These are phyloP conservation scores for Agapostemon virescens DNA, from an alignment of 2,888 invertebrate species.

Conservation along the genomic window DNA sequence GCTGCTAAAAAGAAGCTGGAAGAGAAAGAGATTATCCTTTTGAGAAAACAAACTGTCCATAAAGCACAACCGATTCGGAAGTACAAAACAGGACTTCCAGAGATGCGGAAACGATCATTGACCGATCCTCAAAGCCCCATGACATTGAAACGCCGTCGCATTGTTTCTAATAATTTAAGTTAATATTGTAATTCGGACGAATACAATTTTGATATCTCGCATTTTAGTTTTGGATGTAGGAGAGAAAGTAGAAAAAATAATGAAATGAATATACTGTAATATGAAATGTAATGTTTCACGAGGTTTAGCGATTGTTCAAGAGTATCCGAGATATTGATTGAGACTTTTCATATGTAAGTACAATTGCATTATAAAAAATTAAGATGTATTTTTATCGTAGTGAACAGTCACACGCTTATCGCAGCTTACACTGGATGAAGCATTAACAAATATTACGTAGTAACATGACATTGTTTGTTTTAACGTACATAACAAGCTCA, in stretches of 20 bases:
- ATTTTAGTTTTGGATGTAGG: background rate
- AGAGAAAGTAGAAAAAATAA: background rate
- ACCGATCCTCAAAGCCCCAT: constrained; percentile 57
- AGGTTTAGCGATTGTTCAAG: background rate
- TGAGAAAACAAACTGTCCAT: constrained; percentile 60
- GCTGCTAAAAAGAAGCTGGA: constrained; percentile 51
- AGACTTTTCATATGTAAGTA: background rate
- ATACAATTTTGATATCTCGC: background rate
- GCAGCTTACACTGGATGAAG: constrained; percentile 22
- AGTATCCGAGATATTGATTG: background rate
- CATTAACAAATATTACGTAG: constrained; percentile 29
- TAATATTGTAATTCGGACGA: background rate
- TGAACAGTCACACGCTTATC: constrained; percentile 25
- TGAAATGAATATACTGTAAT: no score
- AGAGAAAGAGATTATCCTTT: constrained; percentile 48
- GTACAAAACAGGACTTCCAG: constrained; percentile 51
- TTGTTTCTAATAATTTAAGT: background rate
- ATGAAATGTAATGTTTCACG: background rate
- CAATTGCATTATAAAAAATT: constrained; percentile 13
- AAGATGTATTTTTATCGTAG: constrained; percentile 14
- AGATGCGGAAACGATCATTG: constrained; percentile 61
- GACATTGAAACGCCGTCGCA: constrained; percentile 63
- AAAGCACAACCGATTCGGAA: constrained; percentile 65
- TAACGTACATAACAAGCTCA: constrained; percentile 37
- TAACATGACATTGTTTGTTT: constrained; percentile 27